These are phyloP conservation scores for Bothrops jararaca DNA, from an alignment of 2,113 vertebrate species.

Conservation along the genomic window DNA sequence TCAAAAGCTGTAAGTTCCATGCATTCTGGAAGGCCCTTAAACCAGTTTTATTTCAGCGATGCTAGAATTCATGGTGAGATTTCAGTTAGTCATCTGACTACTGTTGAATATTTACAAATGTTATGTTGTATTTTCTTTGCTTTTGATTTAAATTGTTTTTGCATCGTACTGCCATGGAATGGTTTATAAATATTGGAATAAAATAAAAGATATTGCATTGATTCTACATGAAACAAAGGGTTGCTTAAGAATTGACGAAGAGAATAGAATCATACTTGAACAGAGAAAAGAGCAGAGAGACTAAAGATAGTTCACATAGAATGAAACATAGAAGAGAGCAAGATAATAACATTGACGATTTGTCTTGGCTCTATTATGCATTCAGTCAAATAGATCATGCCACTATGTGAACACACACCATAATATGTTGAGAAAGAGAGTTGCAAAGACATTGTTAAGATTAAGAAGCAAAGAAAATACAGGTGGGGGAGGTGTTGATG, in stretches of 20 bases:
- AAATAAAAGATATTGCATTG: background rate
- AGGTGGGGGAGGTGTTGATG: background rate
- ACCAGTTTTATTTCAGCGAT: background rate
- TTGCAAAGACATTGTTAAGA: background rate
- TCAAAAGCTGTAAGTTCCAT: too few relatives aligned
- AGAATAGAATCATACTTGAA: background rate
- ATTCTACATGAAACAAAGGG: background rate
- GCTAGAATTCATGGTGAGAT: background rate
- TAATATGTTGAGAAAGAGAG: background rate
- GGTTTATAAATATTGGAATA: background rate
- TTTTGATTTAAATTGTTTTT: background rate
- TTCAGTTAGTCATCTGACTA: background rate
- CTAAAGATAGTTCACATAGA: background rate
- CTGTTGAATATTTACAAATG: background rate
- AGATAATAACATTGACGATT: too few relatives aligned
- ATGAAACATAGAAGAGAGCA: background rate
- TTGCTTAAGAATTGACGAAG: background rate
- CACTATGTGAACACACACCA: too few relatives aligned
- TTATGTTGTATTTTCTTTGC: background rate
- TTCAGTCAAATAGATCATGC: too few relatives aligned
- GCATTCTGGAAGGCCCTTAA: background rate
- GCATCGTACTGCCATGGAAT: background rate
- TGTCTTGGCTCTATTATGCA: too few relatives aligned
- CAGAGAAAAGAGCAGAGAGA: background rate
- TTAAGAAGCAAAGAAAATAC: background rate